phyloP scores from a whole-genome alignment of 2,113 vertebrate genomes.

The Ia io region DNA sequence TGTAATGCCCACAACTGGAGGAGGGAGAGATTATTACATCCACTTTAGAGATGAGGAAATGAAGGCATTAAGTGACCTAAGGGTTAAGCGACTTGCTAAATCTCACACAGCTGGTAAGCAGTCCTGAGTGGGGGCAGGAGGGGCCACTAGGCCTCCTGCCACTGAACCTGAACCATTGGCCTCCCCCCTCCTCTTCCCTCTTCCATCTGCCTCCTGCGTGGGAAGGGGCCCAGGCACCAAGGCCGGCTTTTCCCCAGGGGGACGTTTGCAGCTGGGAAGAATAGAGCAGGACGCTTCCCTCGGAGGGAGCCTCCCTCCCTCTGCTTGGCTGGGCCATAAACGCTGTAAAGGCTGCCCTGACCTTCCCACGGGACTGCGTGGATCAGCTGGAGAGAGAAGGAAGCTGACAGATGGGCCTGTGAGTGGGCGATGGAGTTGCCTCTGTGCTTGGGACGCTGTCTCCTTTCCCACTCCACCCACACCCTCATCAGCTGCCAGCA shows the following conservation, averaged over 20 bases:
- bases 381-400: neutral
- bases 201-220: neutral
- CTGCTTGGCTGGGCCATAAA: too few relatives aligned
- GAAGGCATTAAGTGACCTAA: neutral
- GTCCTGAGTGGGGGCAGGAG: neutral
- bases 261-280: neutral
- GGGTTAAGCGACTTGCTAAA: neutral
- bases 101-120: neutral
- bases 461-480: neutral
- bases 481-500: neutral
- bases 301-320: rapidly evolving
- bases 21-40: neutral
- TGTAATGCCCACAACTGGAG: neutral
- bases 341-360: neutral
- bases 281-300: neutral
- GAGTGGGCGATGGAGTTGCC: neutral
- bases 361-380: neutral
- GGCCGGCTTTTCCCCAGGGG: neutral
- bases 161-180: neutral
- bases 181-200: neutral
- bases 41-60: neutral
- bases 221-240: neutral
- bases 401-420: neutral
- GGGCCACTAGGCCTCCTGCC: neutral
- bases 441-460: neutral